Percentiles rank a stretch among this genome's conserved stretches.
phyloP scores from a whole-genome alignment of 2,888 invertebrate genomes.

The Drosophila kambysellisi region DNA sequence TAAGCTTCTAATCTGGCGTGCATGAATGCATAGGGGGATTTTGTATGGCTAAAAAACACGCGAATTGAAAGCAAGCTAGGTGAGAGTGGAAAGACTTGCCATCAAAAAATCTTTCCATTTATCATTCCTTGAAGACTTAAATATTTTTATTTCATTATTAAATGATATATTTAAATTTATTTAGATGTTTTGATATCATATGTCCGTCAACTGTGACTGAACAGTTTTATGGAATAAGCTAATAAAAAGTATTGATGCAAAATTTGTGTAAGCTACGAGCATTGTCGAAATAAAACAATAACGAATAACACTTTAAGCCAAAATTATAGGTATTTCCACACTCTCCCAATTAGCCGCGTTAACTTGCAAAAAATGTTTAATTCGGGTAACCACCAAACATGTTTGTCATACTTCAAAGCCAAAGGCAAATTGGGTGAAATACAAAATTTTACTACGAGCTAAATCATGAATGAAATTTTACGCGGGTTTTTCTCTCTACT shows the following conservation, averaged over 20 bases:
- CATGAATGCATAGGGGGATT: conserved; percentile 15
- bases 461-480: conserved; percentile 27
- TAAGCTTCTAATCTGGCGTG: neutral
- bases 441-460: conserved; percentile 17
- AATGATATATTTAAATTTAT: neutral
- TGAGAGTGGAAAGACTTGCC: neutral
- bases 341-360: conserved; percentile 1
- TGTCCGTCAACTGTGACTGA: neutral
- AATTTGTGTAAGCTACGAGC: neutral
- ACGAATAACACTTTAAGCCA: too few relatives aligned
- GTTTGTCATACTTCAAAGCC: conserved; percentile 2
- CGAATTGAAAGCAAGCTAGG: neutral
- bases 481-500: conserved; percentile 17
- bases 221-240: neutral
- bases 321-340: neutral
- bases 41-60: conserved; percentile 30
- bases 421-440: neutral
- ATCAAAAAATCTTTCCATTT: neutral
- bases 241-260: neutral
- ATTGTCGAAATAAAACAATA: neutral
- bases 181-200: neutral
- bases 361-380: conserved; percentile 6
- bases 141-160: neutral
- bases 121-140: neutral
- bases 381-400: conserved; percentile 35